Evolutionary conservation across 2,888 invertebrate species (phyloP), one percentile per base, ranked within the genome.

Genomic region (Pasiphila rectangulata): DNA sequence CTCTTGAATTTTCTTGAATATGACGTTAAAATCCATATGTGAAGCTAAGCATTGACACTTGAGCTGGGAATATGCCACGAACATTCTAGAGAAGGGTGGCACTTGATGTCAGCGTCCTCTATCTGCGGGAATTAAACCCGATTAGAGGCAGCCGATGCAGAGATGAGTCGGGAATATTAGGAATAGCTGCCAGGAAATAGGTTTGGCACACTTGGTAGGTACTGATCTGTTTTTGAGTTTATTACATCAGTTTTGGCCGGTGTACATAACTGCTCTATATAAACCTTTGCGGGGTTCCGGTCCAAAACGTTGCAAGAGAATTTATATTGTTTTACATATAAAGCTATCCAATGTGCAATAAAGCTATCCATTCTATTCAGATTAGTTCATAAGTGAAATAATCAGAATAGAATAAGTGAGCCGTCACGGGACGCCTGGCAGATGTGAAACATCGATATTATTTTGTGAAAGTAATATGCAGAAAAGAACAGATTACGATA

Each of bases 21-120:
- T 36, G 12, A 37, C 30, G 13, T 40, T 40, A 21, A 35, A 32
- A 49, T 36, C 25, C 24, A 36, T 38, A 41, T 46, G 45, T 37
- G 40, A 38, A 42, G 40, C 36, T 32, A 25, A 49, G 44, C 36
- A 45, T 41, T 50, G 50, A 38, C 50, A 50, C 50, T 50, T 45
- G 36, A 50, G 37, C 45, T 50, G 34, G 37, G 10, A 41, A 44
- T 41, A 45, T 50, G 49, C 37, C 49, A 46, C 45, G 41, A 37
- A 50, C 50, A 38, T 34, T 21, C 27, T 38, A 37, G 41, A 45
- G 41, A 32, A 42, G 36, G 45, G 49, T 38, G 32, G 32, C 34
- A 34, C 50, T 50, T 27, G 41, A 50, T 15, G 50, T 50, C 45
- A 45, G 10, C 45, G 30, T 38, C 36, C 37, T 45, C 41, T 27